Evolutionary conservation across 1,140 invertebrate genomes (phyloP), one percentile per base, ranked within the genome.

Genomic region (Dreissena polymorpha): DNA sequence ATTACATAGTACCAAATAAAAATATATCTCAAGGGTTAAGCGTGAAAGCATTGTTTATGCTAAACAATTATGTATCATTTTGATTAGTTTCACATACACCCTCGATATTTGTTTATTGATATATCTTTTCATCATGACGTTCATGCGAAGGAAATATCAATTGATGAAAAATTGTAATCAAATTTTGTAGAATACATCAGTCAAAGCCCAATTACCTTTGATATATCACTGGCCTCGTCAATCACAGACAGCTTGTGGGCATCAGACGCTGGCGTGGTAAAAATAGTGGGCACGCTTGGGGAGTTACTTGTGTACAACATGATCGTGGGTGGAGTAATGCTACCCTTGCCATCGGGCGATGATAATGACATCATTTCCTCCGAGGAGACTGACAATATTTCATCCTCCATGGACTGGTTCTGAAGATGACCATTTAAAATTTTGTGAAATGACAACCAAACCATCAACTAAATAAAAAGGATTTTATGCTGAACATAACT

Each of bases 211-310:
- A 39, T 71, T 14, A 80, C 77, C 55, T 63, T 80, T 65, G 79
- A 82, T 60, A 73, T 55, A 74, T 82, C 79, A 74, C 79, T 82
- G 21, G 76, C 76, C 49, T 86, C 85, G 5, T 86, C 85, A n/a
- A 86, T 86, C 8, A 86, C 73, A 5, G 85, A 86, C n/a, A 86
- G 50, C 69, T 80, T 80, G 13, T 69, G 57, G 25, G 53, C 27
- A 16, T 73, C 75, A 21, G 76, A 72, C 1, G 85, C 71, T 39
- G 76, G 72, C 39, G 85, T 81, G 10, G 85, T 69, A 8, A 80
- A 72, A n/a, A 86, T 86, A 13, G 57, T 64, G 39, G 85, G 85
- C 57, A 86, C 70, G 25, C 67, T 77, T 10, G 75, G 73, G 25
- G 75, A 78, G 53, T 10, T 50, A 53, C 76, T 53, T 63, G 71